Conservation (phyloP, 2,113 vertebrate species). For the Oreochromis tanganicae region DNA sequence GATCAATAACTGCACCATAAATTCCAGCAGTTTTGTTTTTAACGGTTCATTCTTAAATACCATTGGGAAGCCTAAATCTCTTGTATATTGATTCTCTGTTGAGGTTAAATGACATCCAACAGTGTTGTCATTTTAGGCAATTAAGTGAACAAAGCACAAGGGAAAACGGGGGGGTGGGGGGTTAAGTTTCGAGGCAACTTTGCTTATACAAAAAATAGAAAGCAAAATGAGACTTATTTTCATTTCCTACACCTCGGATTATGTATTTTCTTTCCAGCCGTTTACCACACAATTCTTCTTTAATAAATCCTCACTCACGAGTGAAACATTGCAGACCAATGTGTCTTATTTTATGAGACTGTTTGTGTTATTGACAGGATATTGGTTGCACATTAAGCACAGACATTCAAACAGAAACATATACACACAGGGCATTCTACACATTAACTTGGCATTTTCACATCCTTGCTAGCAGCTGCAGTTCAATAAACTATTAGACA, state of each 20-base stretch:
- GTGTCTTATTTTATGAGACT: constrained; percentile 56
- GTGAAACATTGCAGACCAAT: constrained; percentile 66
- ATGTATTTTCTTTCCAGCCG: not conserved
- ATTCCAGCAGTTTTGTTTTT: constrained; percentile 18
- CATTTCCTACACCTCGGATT: not conserved
- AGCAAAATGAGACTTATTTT: not conserved
- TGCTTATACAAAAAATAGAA: not conserved
- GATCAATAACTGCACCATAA: constrained; percentile 17
- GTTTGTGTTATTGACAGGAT: constrained; percentile 43
- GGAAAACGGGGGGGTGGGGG: not conserved
- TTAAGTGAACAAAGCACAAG: not conserved
- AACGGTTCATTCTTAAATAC: not conserved
- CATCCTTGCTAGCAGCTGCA: constrained; percentile 64
- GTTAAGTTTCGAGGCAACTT: not conserved
- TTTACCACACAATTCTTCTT: not conserved
- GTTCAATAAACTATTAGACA: constrained; percentile 75
- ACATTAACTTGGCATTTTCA: constrained; percentile 63
- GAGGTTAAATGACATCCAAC: constrained; percentile 18
- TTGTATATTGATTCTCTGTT: constrained; percentile 17
- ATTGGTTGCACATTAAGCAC: constrained; percentile 55
- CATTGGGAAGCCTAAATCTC: not conserved
- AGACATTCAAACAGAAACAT: not conserved
- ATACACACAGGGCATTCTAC: not conserved
- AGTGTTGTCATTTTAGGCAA: constrained; percentile 32
- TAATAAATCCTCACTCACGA: constrained; percentile 68